Percentiles rank a stretch among this genome's conserved stretches.
phyloP scores from a whole-genome alignment of 1,140 invertebrate species.

The Mylabris phalerata region DNA sequence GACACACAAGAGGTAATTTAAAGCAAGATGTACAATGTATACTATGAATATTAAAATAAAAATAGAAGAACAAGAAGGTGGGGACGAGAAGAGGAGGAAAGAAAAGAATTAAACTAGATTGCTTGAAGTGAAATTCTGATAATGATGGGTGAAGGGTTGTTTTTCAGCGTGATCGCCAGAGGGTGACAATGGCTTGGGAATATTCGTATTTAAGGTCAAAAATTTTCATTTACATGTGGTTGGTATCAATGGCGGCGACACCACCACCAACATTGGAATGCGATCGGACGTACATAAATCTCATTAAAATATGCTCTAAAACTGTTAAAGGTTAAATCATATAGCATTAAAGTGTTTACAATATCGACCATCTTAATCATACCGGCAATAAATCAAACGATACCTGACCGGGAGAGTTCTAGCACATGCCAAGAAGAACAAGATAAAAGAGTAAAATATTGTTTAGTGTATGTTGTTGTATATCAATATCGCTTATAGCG shows the following conservation, averaged over 20 bases:
- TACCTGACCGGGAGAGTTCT: conserved; percentile 8
- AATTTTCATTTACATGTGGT: conserved; percentile 2
- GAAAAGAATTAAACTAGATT: too few species aligned
- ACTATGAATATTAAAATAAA: too few species aligned
- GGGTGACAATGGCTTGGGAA: conserved; percentile 13
- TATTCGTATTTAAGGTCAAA: background rate
- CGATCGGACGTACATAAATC: conserved; percentile 18
- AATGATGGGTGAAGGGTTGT: too few species aligned
- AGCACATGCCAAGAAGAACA: conserved; percentile 4
- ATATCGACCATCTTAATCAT: conserved; percentile 24
- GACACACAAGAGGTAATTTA: too few species aligned
- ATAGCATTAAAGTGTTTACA: conserved; percentile 28
- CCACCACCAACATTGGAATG: conserved; percentile 9
- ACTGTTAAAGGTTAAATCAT: conserved; percentile 28
- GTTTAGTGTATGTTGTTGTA: background rate
- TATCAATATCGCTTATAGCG: too few species aligned
- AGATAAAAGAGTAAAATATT: conserved; percentile 18
- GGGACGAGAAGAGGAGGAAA: too few species aligned
- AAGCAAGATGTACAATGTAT: too few species aligned
- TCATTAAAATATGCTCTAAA: conserved; percentile 21
- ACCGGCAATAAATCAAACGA: conserved; percentile 20
- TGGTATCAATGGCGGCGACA: background rate
- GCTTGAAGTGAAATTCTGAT: too few species aligned
- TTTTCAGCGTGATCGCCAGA: conserved; percentile 9
- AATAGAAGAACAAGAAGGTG: too few species aligned